Percentiles rank a stretch among this genome's conserved stretches.
Conservation (phyloP, 2,888 invertebrate genomes). For the Pachymerium ferrugineum region DNA sequence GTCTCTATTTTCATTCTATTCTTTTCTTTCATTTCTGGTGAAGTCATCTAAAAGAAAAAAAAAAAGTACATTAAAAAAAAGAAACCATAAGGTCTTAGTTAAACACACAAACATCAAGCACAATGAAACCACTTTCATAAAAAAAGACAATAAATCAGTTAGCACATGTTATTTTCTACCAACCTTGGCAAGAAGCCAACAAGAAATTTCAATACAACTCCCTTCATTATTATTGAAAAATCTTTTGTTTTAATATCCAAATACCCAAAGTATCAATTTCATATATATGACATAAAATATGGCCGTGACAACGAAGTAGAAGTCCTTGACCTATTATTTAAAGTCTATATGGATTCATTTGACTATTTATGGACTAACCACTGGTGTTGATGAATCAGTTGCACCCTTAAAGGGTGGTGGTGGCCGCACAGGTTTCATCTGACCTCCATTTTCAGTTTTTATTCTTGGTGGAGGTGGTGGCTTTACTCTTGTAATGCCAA, state of each 20-base stretch:
- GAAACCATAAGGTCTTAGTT: no score
- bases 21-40: neutral
- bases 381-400: neutral
- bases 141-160: neutral
- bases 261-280: neutral
- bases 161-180: neutral
- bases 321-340: neutral
- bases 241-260: neutral
- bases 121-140: neutral
- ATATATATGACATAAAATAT: neutral
- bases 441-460: neutral
- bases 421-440: neutral
- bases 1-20: neutral
- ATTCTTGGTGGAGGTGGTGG: constrained; percentile 22
- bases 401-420: constrained; percentile 6
- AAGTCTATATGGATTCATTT: neutral
- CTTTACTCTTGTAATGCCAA: neutral
- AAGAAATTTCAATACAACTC: neutral
- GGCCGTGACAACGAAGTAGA: neutral
- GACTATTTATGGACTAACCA: constrained; percentile 16
- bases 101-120: neutral
- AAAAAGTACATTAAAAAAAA: neutral
- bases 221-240: no score
- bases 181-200: neutral
- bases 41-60: neutral